These are phyloP conservation scores for Drosophila chauvacae DNA, from an alignment of 1,140 invertebrate genomes.

Conservation along the genomic window DNA sequence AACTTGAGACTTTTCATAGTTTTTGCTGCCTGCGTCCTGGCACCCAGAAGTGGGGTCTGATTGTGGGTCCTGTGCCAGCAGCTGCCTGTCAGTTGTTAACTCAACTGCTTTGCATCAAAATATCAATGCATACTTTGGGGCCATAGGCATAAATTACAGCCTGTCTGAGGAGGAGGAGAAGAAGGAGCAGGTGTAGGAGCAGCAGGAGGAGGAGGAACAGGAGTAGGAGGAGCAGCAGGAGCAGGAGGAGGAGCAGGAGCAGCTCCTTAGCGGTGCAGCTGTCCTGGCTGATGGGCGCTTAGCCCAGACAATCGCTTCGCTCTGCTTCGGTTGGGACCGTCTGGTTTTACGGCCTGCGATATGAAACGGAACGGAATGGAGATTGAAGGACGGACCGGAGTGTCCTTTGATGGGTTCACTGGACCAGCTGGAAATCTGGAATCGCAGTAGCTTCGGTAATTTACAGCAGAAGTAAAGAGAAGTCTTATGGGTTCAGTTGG, in stretches of 20 bases:
- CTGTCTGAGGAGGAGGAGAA: neutral
- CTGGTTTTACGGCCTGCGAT: constrained; percentile 22
- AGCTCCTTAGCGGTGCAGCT: constrained; percentile 10
- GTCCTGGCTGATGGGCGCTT: constrained; percentile 10
- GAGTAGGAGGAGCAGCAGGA: neutral
- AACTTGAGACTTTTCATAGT: constrained; percentile 60
- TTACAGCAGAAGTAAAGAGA: neutral
- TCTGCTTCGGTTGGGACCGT: neutral
- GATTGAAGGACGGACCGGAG: constrained; percentile 6
- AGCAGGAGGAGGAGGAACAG: neutral
- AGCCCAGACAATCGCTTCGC: constrained; percentile 14
- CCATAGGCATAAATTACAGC: constrained; percentile 71
- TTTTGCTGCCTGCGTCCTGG: neutral
- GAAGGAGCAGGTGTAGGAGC: neutral
- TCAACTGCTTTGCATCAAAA: constrained; percentile 78
- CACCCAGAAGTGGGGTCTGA: constrained; percentile 2
- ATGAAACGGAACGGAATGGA: constrained; percentile 34
- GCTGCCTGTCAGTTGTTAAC: constrained; percentile 64
- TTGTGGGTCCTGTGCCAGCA: constrained; percentile 31
- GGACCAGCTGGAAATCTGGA: neutral
- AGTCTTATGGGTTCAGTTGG: neutral
- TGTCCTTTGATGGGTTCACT: constrained; percentile 8
- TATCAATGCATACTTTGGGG: constrained; percentile 70
- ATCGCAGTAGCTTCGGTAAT: neutral
- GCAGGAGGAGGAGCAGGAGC: neutral